These are phyloP conservation scores for Clarias gariepinus DNA, from an alignment of 2,113 vertebrate species.

Conservation along the genomic window DNA sequence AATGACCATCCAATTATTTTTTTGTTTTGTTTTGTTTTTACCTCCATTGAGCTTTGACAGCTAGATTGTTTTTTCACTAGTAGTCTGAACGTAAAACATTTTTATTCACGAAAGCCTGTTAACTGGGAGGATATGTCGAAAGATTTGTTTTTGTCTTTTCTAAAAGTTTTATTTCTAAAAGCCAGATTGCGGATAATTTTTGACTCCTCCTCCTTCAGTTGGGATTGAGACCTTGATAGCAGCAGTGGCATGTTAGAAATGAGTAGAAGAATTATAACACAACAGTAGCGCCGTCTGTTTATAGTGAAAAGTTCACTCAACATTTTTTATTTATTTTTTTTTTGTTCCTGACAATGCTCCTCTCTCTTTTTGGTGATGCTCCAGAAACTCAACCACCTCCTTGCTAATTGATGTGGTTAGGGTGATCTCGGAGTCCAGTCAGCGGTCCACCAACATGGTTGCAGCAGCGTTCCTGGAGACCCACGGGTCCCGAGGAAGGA, in stretches of 20 bases:
- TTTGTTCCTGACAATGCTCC: not conserved
- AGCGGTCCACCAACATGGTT: conserved; percentile 26
- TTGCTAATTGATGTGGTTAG: conserved; percentile 22
- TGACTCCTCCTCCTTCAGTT: not conserved
- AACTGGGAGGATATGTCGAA: too few species aligned
- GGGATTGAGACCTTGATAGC: not conserved
- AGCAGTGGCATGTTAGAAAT: not conserved
- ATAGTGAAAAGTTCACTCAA: not conserved
- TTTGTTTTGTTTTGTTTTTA: not conserved
- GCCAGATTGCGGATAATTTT: too few species aligned
- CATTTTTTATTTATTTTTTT: not conserved
- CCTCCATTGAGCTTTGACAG: not conserved
- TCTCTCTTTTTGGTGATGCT: not conserved
- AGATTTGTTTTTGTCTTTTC: too few species aligned
- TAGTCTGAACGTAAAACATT: not conserved
- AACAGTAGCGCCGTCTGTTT: not conserved
- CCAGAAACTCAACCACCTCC: not conserved
- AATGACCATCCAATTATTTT: not conserved
- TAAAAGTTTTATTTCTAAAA: too few species aligned
- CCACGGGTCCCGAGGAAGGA: conserved; percentile 37
- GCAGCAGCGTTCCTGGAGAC: conserved; percentile 23
- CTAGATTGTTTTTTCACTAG: not conserved
- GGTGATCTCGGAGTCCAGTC: conserved; percentile 31
- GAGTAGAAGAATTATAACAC: not conserved
- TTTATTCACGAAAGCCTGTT: too few species aligned